Evolutionary conservation across 2,797 vertebrate species (phyloP).

Genomic region (Tadarida brasiliensis): DNA sequence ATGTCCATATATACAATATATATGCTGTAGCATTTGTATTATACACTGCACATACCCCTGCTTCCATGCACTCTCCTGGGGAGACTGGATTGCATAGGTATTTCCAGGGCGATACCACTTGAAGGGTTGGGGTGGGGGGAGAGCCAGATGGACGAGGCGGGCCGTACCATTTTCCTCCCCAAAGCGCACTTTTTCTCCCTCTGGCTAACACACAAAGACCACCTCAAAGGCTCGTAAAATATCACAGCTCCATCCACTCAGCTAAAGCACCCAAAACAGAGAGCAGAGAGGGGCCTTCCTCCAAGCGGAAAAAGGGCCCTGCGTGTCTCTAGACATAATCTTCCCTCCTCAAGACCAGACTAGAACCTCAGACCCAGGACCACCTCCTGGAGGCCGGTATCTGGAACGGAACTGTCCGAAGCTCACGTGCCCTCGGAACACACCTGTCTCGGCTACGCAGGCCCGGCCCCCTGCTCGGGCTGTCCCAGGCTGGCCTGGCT

Average conservation of each 20-base stretch:
- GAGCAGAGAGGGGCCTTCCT: neutral
- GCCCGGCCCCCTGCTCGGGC: neutral
- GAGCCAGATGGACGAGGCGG: conserved; percentile 69
- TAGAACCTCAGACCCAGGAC: neutral
- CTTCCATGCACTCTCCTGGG: conserved; percentile 86
- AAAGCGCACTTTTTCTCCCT: conserved; percentile 77
- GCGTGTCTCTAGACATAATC: neutral
- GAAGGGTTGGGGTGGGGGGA: conserved; percentile 62
- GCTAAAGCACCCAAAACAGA: neutral
- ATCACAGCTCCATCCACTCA: conserved; percentile 7
- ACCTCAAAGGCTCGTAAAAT: conserved; percentile 31
- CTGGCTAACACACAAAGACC: conserved; percentile 68
- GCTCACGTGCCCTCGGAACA: neutral
- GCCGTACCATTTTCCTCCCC: conserved; percentile 85
- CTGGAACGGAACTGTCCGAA: neutral
- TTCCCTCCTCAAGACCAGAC: neutral
- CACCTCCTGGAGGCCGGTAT: neutral
- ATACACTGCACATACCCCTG: conserved; percentile 85
- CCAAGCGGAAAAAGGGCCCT: neutral
- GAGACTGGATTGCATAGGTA: conserved; percentile 90
- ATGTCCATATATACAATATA: conserved; percentile 88
- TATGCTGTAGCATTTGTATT: conserved; percentile 83
- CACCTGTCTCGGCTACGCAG: neutral
- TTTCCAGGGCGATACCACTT: conserved; percentile 84
- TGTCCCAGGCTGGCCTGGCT: neutral